Evolutionary conservation across 1,140 invertebrate species (phyloP).

Genomic region (Piezodorus guildinii): DNA sequence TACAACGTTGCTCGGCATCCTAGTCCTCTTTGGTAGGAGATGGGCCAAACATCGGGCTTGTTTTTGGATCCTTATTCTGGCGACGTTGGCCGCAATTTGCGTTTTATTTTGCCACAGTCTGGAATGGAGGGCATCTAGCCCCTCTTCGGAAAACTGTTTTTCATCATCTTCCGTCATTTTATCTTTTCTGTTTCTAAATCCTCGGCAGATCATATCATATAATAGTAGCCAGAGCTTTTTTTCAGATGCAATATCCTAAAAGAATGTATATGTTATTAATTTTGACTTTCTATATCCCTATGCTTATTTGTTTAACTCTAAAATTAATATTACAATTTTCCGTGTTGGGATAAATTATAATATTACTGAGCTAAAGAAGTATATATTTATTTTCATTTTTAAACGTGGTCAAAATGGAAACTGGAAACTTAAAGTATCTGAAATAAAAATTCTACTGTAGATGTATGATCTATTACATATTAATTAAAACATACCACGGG

Average conservation of each 20-base stretch:
- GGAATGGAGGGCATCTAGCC: conserved; percentile 42
- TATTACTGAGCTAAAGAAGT: too few species aligned
- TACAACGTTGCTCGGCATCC: not conserved
- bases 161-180: conserved; percentile 30
- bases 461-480: too few species aligned
- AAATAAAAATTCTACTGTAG: too few species aligned
- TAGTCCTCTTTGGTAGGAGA: conserved; percentile 37
- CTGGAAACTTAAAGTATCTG: too few species aligned
- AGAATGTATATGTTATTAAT: too few species aligned
- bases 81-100: conserved; percentile 54
- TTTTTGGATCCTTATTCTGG: conserved; percentile 52
- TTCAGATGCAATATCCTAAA: not conserved
- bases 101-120: conserved; percentile 48
- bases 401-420: too few species aligned
- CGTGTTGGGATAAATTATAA: too few species aligned
- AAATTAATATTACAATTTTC: too few species aligned
- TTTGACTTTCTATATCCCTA: too few species aligned
- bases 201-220: conserved; percentile 48
- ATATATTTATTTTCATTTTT: too few species aligned
- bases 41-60: conserved; percentile 26
- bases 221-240: conserved; percentile 43
- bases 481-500: not conserved
- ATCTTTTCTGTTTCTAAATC: conserved; percentile 36
- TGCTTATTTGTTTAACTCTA: too few species aligned
- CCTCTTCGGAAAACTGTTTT: conserved; percentile 19